These are phyloP conservation scores for Pogonocherus hispidulus DNA, from an alignment of 2,888 invertebrate genomes.

Conservation along the genomic window DNA sequence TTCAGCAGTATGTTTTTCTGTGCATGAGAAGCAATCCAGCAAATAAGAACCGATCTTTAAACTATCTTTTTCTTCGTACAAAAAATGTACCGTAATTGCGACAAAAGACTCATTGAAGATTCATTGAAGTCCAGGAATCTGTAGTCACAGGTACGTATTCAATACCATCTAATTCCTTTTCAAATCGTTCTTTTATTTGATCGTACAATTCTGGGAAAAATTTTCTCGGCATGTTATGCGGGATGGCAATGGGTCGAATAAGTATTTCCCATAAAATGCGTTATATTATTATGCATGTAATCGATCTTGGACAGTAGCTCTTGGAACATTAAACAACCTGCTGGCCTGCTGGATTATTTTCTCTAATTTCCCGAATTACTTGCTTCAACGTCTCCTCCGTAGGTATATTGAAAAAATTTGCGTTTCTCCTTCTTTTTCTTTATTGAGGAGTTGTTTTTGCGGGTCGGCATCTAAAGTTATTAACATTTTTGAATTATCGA, in stretches of 20 bases:
- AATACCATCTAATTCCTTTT: conserved; percentile 35
- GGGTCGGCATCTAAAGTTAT: no score
- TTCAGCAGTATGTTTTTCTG: conserved; percentile 47
- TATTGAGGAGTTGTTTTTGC: no score
- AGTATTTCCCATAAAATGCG: background rate
- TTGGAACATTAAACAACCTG: no score
- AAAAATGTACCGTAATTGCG: conserved; percentile 56
- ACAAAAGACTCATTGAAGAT: conserved; percentile 54
- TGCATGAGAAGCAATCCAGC: conserved; percentile 47
- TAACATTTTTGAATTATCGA: no score
- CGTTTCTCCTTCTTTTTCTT: no score
- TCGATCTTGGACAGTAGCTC: no score
- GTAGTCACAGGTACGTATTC: conserved; percentile 54
- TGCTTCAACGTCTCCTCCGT: no score
- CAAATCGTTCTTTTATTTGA: conserved; percentile 39
- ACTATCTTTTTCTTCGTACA: conserved; percentile 21
- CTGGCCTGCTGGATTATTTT: no score
- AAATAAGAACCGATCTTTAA: conserved; percentile 40
- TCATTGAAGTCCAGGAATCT: conserved; percentile 58
- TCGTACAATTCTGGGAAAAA: conserved; percentile 52
- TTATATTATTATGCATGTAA: no score
- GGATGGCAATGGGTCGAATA: conserved; percentile 24
- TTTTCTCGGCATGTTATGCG: conserved; percentile 51
- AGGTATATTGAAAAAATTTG: no score
- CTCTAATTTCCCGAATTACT: no score